Conservation (phyloP, 2,888 invertebrate species). For the Tinea pellionella region DNA sequence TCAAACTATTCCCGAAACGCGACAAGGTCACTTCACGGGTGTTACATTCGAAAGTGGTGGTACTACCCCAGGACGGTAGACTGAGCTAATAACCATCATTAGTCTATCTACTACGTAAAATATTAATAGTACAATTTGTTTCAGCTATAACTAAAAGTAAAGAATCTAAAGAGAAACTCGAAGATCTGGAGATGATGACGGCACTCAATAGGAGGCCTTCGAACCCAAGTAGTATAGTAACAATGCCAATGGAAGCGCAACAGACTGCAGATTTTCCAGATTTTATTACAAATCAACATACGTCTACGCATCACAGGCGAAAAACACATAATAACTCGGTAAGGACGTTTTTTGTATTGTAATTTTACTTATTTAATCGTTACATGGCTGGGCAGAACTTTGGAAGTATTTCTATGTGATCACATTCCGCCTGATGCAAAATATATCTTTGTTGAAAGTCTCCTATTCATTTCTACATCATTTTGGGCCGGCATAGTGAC, state of each 20-base stretch:
- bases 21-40: too few relatives aligned
- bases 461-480: too few relatives aligned
- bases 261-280: conserved; percentile 68
- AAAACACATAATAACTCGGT: conserved; percentile 28
- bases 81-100: too few relatives aligned
- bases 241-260: conserved; percentile 50
- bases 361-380: not conserved
- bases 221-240: conserved; percentile 55
- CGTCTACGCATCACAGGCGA: conserved; percentile 50
- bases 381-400: too few relatives aligned
- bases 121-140: conserved; percentile 16
- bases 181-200: conserved; percentile 63
- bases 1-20: too few relatives aligned
- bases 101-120: too few relatives aligned
- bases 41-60: too few relatives aligned
- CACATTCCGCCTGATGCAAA: too few relatives aligned
- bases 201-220: conserved; percentile 50
- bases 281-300: conserved; percentile 70
- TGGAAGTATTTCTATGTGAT: too few relatives aligned
- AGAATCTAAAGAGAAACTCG: conserved; percentile 71
- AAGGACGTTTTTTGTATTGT: not conserved
- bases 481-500: too few relatives aligned
- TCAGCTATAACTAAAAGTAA: conserved; percentile 72
- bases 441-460: too few relatives aligned
- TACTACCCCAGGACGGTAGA: too few relatives aligned